Percentiles rank a stretch among this genome's conserved stretches.
Conservation (phyloP, 1,140 invertebrate species). For the Drosophila kepulauana region DNA sequence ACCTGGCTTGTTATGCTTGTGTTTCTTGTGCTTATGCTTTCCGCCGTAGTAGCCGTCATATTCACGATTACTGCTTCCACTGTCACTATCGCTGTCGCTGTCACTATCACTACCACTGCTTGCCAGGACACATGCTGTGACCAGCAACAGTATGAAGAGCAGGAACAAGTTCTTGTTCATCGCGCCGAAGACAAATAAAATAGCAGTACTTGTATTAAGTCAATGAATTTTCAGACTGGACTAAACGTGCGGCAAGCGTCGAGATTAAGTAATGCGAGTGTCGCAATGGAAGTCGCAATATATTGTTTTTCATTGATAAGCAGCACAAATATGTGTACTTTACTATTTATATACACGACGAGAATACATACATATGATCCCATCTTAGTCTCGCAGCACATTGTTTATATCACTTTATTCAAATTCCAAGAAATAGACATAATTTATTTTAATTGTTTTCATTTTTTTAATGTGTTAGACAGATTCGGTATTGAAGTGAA, state of each 20-base stretch:
- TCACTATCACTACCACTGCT: constrained; percentile 42
- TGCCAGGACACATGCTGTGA: constrained; percentile 24
- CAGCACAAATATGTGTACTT: constrained; percentile 7
- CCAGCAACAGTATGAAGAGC: constrained; percentile 37
- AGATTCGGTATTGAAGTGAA: neutral
- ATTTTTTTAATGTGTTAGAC: constrained; percentile 1
- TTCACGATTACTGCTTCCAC: constrained; percentile 13
- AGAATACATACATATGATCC: neutral
- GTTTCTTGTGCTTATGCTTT: constrained; percentile 59
- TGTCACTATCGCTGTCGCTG: constrained; percentile 42
- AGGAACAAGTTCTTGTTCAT: constrained; percentile 37
- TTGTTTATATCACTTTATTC: constrained; percentile 15
- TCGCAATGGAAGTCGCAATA: constrained; percentile 9
- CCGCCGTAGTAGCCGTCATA: constrained; percentile 15
- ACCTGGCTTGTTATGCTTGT: constrained; percentile 62
- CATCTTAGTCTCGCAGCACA: neutral
- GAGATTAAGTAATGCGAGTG: constrained; percentile 18
- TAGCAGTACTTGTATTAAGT: constrained; percentile 1
- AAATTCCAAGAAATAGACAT: constrained; percentile 24
- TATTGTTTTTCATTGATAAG: constrained; percentile 36
- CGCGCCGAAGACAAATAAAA: neutral
- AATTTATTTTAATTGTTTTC: constrained; percentile 4
- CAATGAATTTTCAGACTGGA: constrained; percentile 29
- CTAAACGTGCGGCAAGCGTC: constrained; percentile 33
- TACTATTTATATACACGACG: neutral